Base-by-base conservation (phyloP, 2,888 invertebrate species). In the Dryocosmus kuriphilus region DNA sequence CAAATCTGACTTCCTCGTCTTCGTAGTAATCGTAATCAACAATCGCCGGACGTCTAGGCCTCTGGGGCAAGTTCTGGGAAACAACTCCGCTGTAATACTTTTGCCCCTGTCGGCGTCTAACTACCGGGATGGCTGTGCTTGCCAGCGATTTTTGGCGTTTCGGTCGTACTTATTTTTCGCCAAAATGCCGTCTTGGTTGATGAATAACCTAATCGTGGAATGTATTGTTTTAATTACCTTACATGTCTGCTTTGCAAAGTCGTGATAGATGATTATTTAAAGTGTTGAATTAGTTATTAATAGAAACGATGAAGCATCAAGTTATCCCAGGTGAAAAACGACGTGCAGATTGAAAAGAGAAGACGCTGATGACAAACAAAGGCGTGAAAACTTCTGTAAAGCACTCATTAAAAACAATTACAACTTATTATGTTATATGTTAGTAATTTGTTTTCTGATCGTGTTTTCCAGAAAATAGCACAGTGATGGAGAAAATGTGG, bases 1-100 rank as follows among this genome's bases (percentile, higher is more conserved):
- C 89, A 86, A 95, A 89, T 88, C 94, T 92, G 24, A 91, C 90
- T 78, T 94, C 93, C 27, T 93, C 94, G 79, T 95, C 95, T 83
- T 96, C 96, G 85, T 95, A 95, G 84, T 91, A 91, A 86, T 96
- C 95, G 85, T 96, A 95, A 85, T 95, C 95, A 62, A 92, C 84
- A 32, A 92, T 86, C 2, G 86, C 82, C 22, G 91, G 92, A 76
- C 90, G 89, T 83, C 89, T 90, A 2, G 89, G 87, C 9, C 35
- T 32, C 30, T 77, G 75, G 71, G 79, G 78, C n/a, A 77, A 65
- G 55, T 76, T 78, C 22, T 74, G 79, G 5, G 82, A 75, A n/a
- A 80, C 75, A 24, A 76, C 57, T 77, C 73, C 76, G 22, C 79
- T 63, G 32, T 77, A 67, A 75, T 80, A 78, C 73, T 83, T 85